These are phyloP conservation scores for Aplochiton taeniatus DNA, from an alignment of 2,797 vertebrate species.

Conservation along the genomic window DNA sequence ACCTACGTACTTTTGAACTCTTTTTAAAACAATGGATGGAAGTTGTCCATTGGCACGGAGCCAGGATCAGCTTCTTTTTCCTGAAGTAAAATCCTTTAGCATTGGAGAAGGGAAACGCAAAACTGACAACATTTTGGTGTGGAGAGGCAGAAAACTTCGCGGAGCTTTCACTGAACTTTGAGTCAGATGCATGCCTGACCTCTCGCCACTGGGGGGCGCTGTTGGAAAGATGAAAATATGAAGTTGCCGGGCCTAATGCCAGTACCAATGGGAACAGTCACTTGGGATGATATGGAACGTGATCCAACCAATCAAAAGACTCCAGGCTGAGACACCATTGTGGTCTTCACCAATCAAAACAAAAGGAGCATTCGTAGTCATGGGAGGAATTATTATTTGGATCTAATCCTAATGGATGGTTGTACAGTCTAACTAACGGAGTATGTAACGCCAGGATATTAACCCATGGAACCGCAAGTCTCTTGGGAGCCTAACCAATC, in stretches of 20 bases:
- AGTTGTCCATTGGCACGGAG: constrained; percentile 48
- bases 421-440: constrained; percentile 46
- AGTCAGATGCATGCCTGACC: constrained; percentile 69
- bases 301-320: constrained; percentile 42
- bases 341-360: constrained; percentile 47
- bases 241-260: constrained; percentile 49
- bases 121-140: constrained; percentile 31
- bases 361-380: constrained; percentile 40
- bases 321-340: constrained; percentile 43
- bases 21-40: constrained; percentile 51
- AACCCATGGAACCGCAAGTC: constrained; percentile 45
- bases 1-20: constrained; percentile 43
- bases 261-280: constrained; percentile 35
- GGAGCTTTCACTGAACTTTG: constrained; percentile 37
- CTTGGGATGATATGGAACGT: constrained; percentile 32
- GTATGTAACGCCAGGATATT: constrained; percentile 45
- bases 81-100: background rate
- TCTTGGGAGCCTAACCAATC: constrained; percentile 30
- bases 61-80: constrained; percentile 24
- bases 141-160: constrained; percentile 54
- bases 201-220: constrained; percentile 49
- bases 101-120: background rate
- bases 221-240: constrained; percentile 49
- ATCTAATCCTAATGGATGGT: constrained; percentile 52
- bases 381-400: constrained; percentile 38